Evolutionary conservation across 2,888 invertebrate genomes (phyloP).

Genomic region (Nipponacmea schrenckii): DNA sequence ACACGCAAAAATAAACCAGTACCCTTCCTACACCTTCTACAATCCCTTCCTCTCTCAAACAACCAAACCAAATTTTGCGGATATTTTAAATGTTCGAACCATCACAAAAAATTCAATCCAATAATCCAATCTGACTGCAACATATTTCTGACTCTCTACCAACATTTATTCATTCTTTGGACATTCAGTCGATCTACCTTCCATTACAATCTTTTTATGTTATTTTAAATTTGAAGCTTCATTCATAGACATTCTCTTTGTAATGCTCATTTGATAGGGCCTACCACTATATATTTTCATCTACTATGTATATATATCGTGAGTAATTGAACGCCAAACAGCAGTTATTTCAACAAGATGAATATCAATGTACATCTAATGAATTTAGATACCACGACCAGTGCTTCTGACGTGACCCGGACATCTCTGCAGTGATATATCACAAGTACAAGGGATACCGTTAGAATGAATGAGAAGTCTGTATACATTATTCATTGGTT

Average conservation of each 20-base stretch:
- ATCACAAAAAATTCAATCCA: neutral
- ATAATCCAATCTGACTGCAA: neutral
- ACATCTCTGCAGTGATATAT: no score
- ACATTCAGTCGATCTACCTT: neutral
- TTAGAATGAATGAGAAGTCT: neutral
- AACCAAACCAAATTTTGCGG: constrained; percentile 1
- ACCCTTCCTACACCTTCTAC: neutral
- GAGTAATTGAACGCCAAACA: no score
- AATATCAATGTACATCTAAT: no score
- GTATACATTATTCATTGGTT: neutral
- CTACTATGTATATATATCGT: no score
- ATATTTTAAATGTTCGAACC: neutral
- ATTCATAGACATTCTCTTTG: no score
- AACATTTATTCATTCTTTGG: neutral
- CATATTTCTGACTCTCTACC: neutral
- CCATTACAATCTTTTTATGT: no score
- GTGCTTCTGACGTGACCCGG: no score
- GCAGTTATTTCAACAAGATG: no score
- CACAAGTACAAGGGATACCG: neutral
- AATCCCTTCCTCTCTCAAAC: neutral
- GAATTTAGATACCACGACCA: no score
- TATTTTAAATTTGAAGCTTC: no score
- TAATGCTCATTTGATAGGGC: no score
- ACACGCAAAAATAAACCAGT: neutral
- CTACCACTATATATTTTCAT: no score